A percentile compares a stretch with the other conserved stretches of the same genome.
Conservation (phyloP, 2,113 vertebrate species). For the Cottus gobio region DNA sequence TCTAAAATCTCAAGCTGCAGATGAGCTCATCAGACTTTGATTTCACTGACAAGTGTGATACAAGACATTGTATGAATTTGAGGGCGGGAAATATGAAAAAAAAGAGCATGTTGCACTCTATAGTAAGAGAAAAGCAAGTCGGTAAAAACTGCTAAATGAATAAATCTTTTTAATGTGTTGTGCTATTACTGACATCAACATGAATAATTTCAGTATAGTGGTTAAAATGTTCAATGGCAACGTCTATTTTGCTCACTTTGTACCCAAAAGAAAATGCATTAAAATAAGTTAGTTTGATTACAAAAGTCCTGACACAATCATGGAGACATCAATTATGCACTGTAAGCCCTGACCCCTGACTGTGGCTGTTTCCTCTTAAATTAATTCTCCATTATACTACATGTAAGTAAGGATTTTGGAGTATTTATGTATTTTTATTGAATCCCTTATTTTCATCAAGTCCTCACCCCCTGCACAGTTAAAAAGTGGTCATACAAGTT, state of each 20-base stretch:
- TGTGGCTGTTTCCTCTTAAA: background rate
- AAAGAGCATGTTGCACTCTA: background rate
- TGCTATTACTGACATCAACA: background rate
- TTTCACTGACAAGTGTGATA: background rate
- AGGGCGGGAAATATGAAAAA: background rate
- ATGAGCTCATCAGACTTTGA: constrained; percentile 5
- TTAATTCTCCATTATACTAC: background rate
- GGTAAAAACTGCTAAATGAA: background rate
- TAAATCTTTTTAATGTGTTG: background rate
- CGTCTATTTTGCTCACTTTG: background rate
- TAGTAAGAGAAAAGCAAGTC: background rate
- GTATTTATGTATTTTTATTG: background rate
- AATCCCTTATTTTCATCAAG: background rate
- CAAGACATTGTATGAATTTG: background rate
- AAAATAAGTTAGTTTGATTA: background rate
- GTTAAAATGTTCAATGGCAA: background rate
- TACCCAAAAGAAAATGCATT: background rate
- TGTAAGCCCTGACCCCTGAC: background rate
- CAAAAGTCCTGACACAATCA: background rate
- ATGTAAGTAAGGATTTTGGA: background rate
- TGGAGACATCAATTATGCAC: background rate
- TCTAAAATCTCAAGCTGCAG: constrained; percentile 12
- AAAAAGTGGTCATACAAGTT: background rate
- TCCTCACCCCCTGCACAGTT: background rate
- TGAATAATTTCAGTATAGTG: background rate